These are phyloP conservation scores for Darevskia nairensis DNA, from an alignment of 2,797 vertebrate species.

Conservation along the genomic window DNA sequence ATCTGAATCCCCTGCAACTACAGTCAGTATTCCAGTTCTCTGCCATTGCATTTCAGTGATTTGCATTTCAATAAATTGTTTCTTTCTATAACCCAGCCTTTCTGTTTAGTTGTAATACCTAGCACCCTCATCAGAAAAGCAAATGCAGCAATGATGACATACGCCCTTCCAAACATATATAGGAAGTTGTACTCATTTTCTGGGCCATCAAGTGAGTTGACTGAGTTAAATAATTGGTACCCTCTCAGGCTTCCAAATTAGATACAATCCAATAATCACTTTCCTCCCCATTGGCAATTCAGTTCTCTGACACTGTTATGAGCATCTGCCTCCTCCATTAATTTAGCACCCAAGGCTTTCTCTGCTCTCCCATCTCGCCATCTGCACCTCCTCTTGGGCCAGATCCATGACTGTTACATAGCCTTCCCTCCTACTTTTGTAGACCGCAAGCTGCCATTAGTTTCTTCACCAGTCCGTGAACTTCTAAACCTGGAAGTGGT, in stretches of 20 bases:
- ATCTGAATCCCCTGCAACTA: background rate
- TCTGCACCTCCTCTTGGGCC: conserved; percentile 11
- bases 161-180: background rate
- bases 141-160: background rate
- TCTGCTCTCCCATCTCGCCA: background rate
- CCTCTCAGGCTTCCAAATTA: conserved; percentile 21
- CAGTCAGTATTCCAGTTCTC: background rate
- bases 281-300: conserved; percentile 18
- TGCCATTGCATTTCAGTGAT: background rate
- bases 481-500: background rate
- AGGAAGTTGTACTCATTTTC: background rate
- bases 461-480: background rate
- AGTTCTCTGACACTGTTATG: conserved; percentile 14
- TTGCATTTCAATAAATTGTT: background rate
- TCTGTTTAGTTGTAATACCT: background rate
- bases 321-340: conserved; percentile 30
- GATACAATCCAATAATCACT: conserved; percentile 18
- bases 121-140: background rate
- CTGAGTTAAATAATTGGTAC: conserved; percentile 3
- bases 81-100: background rate
- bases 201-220: background rate
- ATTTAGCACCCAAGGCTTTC: conserved; percentile 37
- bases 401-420: background rate
- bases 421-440: background rate
- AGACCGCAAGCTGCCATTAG: background rate